Evolutionary conservation across 2,113 vertebrate genomes (phyloP).

Genomic region (Recurvirostra avosetta): DNA sequence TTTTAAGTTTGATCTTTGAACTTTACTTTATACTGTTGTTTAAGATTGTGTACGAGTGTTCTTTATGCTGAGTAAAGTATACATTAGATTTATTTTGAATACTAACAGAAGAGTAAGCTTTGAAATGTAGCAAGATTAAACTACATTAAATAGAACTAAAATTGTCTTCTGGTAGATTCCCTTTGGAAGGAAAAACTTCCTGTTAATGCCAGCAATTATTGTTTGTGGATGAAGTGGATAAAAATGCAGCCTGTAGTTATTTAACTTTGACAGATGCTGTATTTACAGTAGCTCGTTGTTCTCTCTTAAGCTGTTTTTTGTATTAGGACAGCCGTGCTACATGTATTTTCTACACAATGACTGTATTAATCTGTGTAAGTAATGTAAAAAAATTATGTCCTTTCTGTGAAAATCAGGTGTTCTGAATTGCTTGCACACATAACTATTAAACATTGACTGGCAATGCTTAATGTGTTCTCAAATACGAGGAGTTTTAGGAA

Average conservation of each 20-base stretch:
- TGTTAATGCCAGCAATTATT: background rate
- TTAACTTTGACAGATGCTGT: constrained; percentile 11
- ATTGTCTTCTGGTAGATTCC: background rate
- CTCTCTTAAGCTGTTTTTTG: background rate
- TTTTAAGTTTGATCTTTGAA: background rate
- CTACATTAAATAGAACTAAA: background rate
- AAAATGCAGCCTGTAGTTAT: background rate
- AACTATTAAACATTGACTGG: background rate
- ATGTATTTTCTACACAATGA: background rate
- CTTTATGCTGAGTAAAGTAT: background rate
- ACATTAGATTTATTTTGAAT: background rate
- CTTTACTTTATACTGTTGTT: background rate
- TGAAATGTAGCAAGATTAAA: background rate
- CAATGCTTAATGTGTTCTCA: background rate
- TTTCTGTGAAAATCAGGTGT: background rate
- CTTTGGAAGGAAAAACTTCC: background rate
- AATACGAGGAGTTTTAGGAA: background rate
- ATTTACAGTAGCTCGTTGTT: background rate
- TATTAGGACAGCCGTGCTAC: background rate
- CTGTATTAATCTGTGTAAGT: no score
- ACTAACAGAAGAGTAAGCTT: background rate
- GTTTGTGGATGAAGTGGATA: background rate
- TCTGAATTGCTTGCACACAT: background rate
- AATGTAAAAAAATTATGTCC: background rate
- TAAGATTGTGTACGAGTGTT: background rate